These are phyloP conservation scores for Escarpia spicata DNA, from an alignment of 2,888 invertebrate species.

Conservation along the genomic window DNA sequence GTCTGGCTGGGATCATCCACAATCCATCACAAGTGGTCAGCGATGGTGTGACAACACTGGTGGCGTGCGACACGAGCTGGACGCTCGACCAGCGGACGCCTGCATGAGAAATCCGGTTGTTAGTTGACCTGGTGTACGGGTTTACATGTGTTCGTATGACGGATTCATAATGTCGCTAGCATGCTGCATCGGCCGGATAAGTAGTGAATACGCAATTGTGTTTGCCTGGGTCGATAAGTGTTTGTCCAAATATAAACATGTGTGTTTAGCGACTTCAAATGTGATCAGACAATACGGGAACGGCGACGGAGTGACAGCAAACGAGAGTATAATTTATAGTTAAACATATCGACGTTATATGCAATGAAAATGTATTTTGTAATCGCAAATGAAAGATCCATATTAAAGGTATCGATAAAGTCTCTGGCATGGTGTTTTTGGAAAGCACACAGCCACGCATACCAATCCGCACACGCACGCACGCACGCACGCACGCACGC, in stretches of 20 bases:
- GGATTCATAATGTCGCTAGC: slow-evolving; percentile 6
- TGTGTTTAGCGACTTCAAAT: background rate
- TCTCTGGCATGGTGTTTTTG: too few relatives aligned
- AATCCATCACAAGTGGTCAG: background rate
- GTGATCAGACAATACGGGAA: background rate
- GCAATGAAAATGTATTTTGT: too few relatives aligned
- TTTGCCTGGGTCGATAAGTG: background rate
- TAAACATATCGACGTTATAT: too few relatives aligned
- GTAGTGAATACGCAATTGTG: background rate
- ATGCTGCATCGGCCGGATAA: background rate
- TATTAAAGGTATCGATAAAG: too few relatives aligned
- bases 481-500: background rate
- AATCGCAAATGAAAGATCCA: too few relatives aligned
- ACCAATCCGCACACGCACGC: background rate
- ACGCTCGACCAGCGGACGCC: background rate
- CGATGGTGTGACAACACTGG: background rate
- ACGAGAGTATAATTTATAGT: background rate
- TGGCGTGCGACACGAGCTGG: background rate
- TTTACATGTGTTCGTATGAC: background rate
- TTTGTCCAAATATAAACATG: slow-evolving; percentile 1
- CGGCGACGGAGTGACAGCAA: background rate
- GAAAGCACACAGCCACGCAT: background rate
- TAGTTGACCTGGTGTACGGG: background rate
- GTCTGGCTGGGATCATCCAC: background rate
- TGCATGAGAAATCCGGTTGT: slow-evolving; percentile 6